Evolutionary conservation across 2,797 vertebrate species (phyloP).

Genomic region (Morelia viridis): DNA sequence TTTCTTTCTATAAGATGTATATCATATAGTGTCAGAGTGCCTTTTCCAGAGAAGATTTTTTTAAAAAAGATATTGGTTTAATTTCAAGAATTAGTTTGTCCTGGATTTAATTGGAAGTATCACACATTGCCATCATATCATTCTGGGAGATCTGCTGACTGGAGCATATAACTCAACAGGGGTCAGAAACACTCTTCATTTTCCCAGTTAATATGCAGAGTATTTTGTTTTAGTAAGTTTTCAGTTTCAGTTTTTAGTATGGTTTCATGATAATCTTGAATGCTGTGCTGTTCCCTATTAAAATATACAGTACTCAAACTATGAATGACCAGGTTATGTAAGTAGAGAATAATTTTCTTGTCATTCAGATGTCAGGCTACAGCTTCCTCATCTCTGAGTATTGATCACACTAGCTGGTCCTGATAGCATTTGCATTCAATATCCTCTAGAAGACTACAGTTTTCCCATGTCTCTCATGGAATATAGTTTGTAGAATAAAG

Average conservation of each 20-base stretch:
- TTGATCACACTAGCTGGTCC: background rate
- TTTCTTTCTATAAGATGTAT: background rate
- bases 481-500: background rate
- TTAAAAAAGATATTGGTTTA: background rate
- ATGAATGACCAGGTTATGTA: background rate
- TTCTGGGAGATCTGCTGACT: background rate
- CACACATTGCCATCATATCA: background rate
- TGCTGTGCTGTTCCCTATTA: background rate
- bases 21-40: background rate
- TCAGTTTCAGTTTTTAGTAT: background rate
- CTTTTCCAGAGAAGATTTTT: background rate
- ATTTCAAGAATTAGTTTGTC: background rate
- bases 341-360: background rate
- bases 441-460: background rate
- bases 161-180: background rate
- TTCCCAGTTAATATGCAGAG: background rate
- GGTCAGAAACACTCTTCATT: background rate
- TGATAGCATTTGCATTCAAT: background rate
- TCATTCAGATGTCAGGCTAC: background rate
- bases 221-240: background rate
- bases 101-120: background rate
- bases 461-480: background rate
- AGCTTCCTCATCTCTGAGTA: too few relatives aligned
- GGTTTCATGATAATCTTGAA: background rate
- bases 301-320: background rate